A percentile compares a stretch with the other conserved stretches of the same genome.
Evolutionary conservation across 2,888 invertebrate species (phyloP).

Genomic region (Caradrina clavipalpis): DNA sequence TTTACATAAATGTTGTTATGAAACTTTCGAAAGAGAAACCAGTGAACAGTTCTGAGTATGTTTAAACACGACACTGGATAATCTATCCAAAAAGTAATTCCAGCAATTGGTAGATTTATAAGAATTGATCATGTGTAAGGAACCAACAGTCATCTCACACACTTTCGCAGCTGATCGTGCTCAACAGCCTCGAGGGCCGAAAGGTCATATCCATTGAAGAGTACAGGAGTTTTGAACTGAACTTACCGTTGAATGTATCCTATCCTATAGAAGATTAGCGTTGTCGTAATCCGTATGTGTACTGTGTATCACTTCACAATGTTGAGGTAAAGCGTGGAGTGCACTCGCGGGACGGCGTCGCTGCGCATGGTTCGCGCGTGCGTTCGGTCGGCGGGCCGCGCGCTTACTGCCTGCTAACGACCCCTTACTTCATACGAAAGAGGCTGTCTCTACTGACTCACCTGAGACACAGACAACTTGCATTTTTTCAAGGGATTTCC

Average conservation of each 20-base stretch:
- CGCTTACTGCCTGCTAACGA: conserved; percentile 76
- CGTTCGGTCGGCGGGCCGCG: conserved; percentile 80
- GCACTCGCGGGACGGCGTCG: conserved; percentile 81
- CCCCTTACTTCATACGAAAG: conserved; percentile 47
- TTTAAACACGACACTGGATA: conserved; percentile 1
- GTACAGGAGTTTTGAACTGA: conserved; percentile 5
- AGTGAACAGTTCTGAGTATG: conserved; percentile 41
- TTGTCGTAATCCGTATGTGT: conserved; percentile 74
- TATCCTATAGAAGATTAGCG: conserved; percentile 42
- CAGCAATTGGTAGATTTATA: neutral
- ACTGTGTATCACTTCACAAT: conserved; percentile 83
- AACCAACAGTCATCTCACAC: conserved; percentile 67
- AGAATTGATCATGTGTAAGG: conserved; percentile 46
- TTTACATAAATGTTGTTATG: conserved; percentile 73
- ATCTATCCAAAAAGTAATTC: neutral
- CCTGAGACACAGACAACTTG: conserved; percentile 7
- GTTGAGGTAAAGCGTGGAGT: conserved; percentile 73
- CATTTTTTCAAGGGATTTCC: conserved; percentile 34
- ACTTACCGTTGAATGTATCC: conserved; percentile 71
- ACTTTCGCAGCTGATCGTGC: conserved; percentile 85
- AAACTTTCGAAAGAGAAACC: conserved; percentile 83
- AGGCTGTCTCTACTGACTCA: conserved; percentile 57
- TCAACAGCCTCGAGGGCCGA: conserved; percentile 64
- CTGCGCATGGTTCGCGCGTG: conserved; percentile 83
- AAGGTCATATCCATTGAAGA: conserved; percentile 64